A percentile compares a stretch with the other conserved stretches of the same genome.
Evolutionary conservation across 2,888 invertebrate species (phyloP).

Genomic region (Homarus gammarus): DNA sequence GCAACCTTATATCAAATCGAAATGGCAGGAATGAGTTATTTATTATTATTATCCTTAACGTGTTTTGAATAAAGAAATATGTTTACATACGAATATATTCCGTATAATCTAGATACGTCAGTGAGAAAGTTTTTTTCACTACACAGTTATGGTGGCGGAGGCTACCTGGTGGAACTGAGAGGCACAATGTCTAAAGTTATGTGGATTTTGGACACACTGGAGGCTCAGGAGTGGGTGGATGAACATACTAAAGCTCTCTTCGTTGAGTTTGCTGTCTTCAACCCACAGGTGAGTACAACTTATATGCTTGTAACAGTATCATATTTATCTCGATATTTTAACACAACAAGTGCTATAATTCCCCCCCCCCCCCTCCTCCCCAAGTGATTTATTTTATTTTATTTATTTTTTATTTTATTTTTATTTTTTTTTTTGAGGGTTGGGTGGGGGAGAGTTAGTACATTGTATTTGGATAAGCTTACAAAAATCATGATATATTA

Average conservation of each 20-base stretch:
- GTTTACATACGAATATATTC: no score
- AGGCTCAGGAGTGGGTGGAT: slow-evolving; percentile 79
- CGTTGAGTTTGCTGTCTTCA: slow-evolving; percentile 81
- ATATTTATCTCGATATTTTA: neutral
- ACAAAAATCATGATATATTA: no score
- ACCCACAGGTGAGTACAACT: slow-evolving; percentile 77
- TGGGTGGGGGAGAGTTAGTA: no score
- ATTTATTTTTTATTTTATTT: neutral
- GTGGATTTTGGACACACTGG: slow-evolving; percentile 76
- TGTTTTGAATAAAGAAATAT: no score
- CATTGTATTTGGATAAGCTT: no score
- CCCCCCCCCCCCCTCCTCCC: no score
- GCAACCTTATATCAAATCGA: no score
- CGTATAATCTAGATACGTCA: no score
- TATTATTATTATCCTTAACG: no score
- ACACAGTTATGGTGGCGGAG: slow-evolving; percentile 80
- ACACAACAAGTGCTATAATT: neutral
- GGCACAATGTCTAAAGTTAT: slow-evolving; percentile 76
- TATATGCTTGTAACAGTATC: neutral
- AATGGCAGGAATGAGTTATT: no score
- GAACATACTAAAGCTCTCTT: slow-evolving; percentile 80
- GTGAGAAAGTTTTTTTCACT: slow-evolving; percentile 2
- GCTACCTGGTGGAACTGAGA: slow-evolving; percentile 80
- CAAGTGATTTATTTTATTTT: neutral
- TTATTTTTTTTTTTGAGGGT: no score